Base-by-base conservation (phyloP, 2,797 vertebrate genomes). In the Lepilemur septentrionalis region DNA sequence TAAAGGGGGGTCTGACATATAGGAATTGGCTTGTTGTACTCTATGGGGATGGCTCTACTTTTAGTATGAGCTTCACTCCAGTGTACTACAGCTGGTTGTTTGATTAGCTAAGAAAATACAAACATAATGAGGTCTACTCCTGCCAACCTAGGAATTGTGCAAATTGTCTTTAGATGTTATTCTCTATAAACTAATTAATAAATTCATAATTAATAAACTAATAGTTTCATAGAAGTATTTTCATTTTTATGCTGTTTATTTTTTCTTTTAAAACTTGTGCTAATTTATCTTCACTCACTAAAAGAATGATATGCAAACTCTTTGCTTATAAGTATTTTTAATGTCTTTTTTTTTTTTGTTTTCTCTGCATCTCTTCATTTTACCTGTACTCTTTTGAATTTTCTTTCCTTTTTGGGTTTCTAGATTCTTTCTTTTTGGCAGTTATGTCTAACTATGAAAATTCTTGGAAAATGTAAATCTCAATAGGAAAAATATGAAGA, bases 201-300 rank as follows among this genome's bases (percentile, higher is more conserved):
- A 22, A 32, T 23, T 69, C 18, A 69, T 23, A 69, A 69, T 38
- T 11, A 38, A 69, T 38, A 12, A 38, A 69, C 23, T 38, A 38
- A 25, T 55, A 55, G 38, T 50, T 81, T 84, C 23, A 13, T 41
- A 48, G 22, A 22, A 10, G 3, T 32, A 0, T 7, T 94, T 94
- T 84, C 28, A 69, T 84, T 83, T 91, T 84, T 75, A 52, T 91
- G 94, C 17, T 96, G 65, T 35, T 88, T 79, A 41, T 22, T 93
- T 72, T 75, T 94, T 50, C 46, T 32, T 82, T 59, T 32, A 50
- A 92, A 35, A 0, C 61, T 78, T 90, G 32, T 10, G 38, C 23
- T 35, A 72, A 13, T 72, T 90, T 90, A 12, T 78, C 3, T 50
- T 89, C 20, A 59, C 72, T 94, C 20, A 59, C 30, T 92, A 83